phyloP scores from a whole-genome alignment of 2,797 vertebrate species.

The Acipenser transmontanus region DNA sequence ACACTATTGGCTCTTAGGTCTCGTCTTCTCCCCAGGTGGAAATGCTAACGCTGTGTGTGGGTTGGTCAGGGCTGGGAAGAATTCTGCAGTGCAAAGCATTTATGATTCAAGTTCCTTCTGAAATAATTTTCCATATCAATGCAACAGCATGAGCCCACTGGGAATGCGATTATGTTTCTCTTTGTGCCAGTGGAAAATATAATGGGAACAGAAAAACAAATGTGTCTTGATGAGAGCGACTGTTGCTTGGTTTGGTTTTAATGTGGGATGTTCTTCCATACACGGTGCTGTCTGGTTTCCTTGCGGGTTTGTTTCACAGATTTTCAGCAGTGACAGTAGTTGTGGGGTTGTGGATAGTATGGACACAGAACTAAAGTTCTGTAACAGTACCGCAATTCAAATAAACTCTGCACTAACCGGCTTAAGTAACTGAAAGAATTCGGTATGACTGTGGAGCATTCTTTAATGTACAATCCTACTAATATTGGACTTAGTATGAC shows the following conservation, averaged over 20 bases:
- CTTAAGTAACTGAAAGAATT: too few species aligned
- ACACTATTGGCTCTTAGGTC: constrained; percentile 14
- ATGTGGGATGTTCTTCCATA: constrained; percentile 8
- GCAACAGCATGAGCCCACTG: constrained; percentile 62
- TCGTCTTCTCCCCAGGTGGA: constrained; percentile 13
- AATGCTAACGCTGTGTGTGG: constrained; percentile 38
- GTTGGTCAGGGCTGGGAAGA: constrained; percentile 61
- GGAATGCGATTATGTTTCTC: constrained; percentile 63
- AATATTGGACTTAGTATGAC: too few species aligned
- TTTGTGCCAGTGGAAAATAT: constrained; percentile 64
- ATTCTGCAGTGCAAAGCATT: constrained; percentile 59
- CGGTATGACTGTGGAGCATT: too few species aligned
- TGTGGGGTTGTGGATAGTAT: too few species aligned
- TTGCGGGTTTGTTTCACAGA: too few species aligned
- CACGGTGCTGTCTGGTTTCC: too few species aligned
- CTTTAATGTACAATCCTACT: too few species aligned
- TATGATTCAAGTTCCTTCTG: constrained; percentile 59
- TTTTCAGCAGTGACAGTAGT: too few species aligned
- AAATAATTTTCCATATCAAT: constrained; percentile 71
- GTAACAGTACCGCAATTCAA: too few species aligned
- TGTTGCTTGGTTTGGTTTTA: constrained; percentile 50
- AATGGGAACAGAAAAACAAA: constrained; percentile 69
- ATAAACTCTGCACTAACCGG: too few species aligned
- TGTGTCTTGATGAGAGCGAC: constrained; percentile 60
- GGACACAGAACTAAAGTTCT: too few species aligned